Evolutionary conservation across 2,888 invertebrate genomes (phyloP).

Genomic region (Emmelina monodactyla): DNA sequence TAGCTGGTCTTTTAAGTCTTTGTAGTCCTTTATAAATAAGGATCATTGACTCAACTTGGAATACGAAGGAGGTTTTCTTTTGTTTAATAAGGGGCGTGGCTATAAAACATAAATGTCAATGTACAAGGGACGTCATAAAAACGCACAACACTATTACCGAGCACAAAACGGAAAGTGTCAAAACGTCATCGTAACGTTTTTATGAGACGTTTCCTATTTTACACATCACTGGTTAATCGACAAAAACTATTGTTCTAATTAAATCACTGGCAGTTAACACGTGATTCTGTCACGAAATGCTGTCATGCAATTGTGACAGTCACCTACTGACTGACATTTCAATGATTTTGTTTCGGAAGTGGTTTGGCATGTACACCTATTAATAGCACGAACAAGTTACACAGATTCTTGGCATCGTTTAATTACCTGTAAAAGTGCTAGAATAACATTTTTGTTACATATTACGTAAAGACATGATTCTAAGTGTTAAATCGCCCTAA

Average conservation of each 20-base stretch:
- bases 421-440: no score
- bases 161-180: no score
- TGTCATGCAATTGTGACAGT: constrained; percentile 21
- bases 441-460: no score
- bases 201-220: no score
- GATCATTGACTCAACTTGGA: background rate
- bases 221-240: background rate
- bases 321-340: constrained; percentile 28
- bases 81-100: no score
- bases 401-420: no score
- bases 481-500: no score
- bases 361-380: no score
- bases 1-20: background rate
- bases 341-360: background rate
- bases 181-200: no score
- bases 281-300: constrained; percentile 11
- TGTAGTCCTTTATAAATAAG: background rate
- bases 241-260: background rate
- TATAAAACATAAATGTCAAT: background rate
- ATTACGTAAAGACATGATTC: no score
- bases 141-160: background rate
- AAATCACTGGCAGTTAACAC: background rate
- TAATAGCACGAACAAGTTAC: no score
- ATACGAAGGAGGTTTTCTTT: no score
- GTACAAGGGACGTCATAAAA: background rate